phyloP scores from a whole-genome alignment of 1,140 invertebrate species.

The Gryon sp. region DNA sequence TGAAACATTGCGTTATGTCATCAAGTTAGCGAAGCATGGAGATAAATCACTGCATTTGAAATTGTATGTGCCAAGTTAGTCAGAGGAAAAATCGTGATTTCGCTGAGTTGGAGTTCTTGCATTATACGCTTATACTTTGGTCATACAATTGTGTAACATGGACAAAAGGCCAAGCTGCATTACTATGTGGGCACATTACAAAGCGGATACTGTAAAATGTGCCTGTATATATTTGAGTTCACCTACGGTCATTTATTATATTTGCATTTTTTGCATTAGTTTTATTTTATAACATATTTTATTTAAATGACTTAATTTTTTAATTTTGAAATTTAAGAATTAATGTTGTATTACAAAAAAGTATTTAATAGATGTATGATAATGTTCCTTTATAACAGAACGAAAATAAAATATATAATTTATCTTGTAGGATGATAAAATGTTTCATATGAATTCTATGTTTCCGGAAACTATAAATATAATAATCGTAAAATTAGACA shows the following conservation, averaged over 20 bases:
- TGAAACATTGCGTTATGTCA: constrained; percentile 47
- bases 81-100: constrained; percentile 15
- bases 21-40: constrained; percentile 20
- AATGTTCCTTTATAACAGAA: too few species aligned
- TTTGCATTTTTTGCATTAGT: too few species aligned
- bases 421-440: too few species aligned
- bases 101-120: constrained; percentile 46
- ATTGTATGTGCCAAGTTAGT: constrained; percentile 10
- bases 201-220: constrained; percentile 25
- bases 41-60: constrained; percentile 36
- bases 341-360: too few species aligned
- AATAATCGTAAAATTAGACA: too few species aligned
- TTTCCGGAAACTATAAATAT: too few species aligned
- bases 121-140: constrained; percentile 42
- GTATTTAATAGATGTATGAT: too few species aligned
- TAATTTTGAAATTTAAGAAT: too few species aligned
- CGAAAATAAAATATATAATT: too few species aligned
- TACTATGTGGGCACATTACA: constrained; percentile 34
- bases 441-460: too few species aligned
- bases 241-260: constrained; percentile 32
- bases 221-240: constrained; percentile 6
- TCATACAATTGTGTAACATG: constrained; percentile 10
- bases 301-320: too few species aligned
- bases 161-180: constrained; percentile 15
- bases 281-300: too few species aligned